Evolutionary conservation across 2,888 invertebrate genomes (phyloP).

Genomic region (Toxonevra muliebris): DNA sequence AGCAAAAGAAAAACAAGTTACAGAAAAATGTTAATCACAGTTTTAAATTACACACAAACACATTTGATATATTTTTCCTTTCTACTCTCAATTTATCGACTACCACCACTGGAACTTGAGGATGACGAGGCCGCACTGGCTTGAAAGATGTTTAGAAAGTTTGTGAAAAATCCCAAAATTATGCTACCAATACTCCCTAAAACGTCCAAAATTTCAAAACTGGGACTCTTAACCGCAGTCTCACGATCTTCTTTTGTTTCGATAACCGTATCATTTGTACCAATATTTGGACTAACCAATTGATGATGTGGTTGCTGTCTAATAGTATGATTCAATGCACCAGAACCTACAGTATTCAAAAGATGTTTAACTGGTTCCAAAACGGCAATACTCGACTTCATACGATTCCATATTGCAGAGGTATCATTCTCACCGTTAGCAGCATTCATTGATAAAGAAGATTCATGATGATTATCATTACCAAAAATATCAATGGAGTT

Average conservation of each 20-base stretch:
- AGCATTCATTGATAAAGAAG: slow-evolving; percentile 25
- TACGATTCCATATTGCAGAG: slow-evolving; percentile 49
- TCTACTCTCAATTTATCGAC: not conserved
- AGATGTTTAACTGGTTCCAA: slow-evolving; percentile 60
- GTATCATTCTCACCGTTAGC: slow-evolving; percentile 27
- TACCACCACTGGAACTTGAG: slow-evolving; percentile 3
- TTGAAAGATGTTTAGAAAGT: slow-evolving; percentile 56
- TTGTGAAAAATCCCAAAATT: slow-evolving; percentile 55
- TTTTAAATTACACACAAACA: too few species aligned
- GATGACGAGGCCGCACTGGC: slow-evolving; percentile 57
- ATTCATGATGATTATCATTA: slow-evolving; percentile 50
- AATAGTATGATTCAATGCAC: slow-evolving; percentile 51
- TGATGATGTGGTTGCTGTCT: slow-evolving; percentile 47
- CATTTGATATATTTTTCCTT: not conserved
- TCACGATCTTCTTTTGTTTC: slow-evolving; percentile 61
- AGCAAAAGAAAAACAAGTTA: too few species aligned
- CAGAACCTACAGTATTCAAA: slow-evolving; percentile 56
- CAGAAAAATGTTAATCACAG: too few species aligned
- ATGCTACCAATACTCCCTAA: slow-evolving; percentile 55
- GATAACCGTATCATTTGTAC: slow-evolving; percentile 51
- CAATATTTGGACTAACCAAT: slow-evolving; percentile 38
- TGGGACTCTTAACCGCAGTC: slow-evolving; percentile 54
- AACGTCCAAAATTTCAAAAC: slow-evolving; percentile 56
- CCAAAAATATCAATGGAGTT: slow-evolving; percentile 42
- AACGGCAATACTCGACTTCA: slow-evolving; percentile 56